Evolutionary conservation across 2,797 vertebrate genomes (phyloP).

Genomic region (Epinephelus malabaricus): DNA sequence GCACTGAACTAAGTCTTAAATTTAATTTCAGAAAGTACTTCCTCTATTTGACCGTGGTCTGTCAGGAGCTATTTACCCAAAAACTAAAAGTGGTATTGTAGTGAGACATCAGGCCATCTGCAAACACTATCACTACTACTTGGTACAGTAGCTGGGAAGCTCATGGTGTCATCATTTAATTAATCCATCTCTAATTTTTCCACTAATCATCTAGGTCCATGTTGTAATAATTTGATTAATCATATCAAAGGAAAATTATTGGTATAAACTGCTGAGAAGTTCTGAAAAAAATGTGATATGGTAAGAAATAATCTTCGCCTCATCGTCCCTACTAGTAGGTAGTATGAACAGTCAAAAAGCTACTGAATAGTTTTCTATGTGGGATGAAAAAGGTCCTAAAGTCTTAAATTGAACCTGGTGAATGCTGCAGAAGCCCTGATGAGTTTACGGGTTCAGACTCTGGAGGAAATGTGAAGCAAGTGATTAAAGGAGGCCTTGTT

Average conservation of each 20-base stretch:
- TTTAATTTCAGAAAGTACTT: too few relatives aligned
- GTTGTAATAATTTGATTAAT: neutral
- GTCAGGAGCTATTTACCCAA: neutral
- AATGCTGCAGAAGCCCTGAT: neutral
- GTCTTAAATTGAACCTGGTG: neutral
- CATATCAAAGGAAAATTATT: neutral
- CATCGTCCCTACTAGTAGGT: too few relatives aligned
- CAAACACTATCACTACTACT: too few relatives aligned
- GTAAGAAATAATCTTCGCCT: too few relatives aligned
- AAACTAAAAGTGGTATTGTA: neutral
- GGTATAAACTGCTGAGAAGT: neutral
- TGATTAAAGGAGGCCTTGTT: constrained; percentile 48
- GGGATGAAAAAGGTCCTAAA: neutral
- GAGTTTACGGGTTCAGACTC: neutral
- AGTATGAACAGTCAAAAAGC: neutral
- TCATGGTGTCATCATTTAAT: neutral
- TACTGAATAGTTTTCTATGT: neutral
- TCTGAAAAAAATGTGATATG: neutral
- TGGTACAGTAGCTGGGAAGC: neutral
- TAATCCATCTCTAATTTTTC: neutral
- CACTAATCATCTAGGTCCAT: neutral
- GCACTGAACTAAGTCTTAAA: neutral
- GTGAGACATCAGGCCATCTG: neutral
- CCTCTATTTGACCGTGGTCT: too few relatives aligned
- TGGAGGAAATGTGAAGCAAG: neutral